Base-by-base conservation (phyloP, 2,113 vertebrate species). In the Puntigrus tetrazona region DNA sequence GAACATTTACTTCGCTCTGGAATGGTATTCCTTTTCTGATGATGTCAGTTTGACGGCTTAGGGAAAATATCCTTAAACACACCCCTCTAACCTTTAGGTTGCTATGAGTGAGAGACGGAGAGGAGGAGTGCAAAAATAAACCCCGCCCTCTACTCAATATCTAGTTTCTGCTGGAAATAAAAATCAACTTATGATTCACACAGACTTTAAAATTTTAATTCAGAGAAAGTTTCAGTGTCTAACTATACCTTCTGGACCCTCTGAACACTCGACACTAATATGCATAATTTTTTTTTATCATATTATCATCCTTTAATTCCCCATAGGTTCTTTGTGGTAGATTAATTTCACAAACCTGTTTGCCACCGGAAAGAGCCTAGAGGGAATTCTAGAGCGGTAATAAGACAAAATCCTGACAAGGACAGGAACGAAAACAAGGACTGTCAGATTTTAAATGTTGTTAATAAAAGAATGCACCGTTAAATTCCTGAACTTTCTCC, bases 321-420 rank as follows among this genome's bases (percentile, higher is more conserved):
- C 34, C 22, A 78, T 59, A 59, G 34, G 34, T 59, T 41, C 13
- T 59, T 59, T 61, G 74, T 55, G 36, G 18, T 34, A 41, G 52
- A 13, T 78, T 61, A 1, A 59, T 78, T 41, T 59, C 18, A 31
- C 29, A 77, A 77, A 55, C 75, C 75, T 38, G 50, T 59, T 78
- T 36, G n/a, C 34, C 50, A 36, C 10, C 47, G 22, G 25, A 63
- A 83, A 45, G 36, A 82, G 34, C 5, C 69, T 61, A 31, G 34
- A 74, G 29, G 20, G 36, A n/a, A 65, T 67, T 50, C 41, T 45
- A 25, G 77, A 27, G 41, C 18, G 11, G 13, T 78, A 25, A 59
- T 76, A 72, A 72, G 52, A 65, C 59, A 65, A 65, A 81, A 81
- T 81, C 61, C 78, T n/a, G 41, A 80, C 38, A 63, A 80, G 78